These are phyloP conservation scores for Polypedilum pembai DNA, from an alignment of 1,140 invertebrate species.

Conservation along the genomic window DNA sequence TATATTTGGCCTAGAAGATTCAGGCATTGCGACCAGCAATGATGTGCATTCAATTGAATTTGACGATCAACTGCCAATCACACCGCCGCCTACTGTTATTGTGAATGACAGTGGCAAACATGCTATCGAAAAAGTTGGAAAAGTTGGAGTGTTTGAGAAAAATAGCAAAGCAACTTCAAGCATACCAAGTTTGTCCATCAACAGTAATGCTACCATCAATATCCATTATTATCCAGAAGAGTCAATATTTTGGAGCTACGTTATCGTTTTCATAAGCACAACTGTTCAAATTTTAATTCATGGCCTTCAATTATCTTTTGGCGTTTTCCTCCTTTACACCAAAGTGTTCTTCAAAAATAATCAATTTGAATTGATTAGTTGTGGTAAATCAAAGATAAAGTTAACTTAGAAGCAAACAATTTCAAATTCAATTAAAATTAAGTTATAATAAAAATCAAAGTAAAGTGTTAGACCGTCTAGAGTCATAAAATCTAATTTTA, in stretches of 20 bases:
- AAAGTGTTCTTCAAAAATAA: slow-evolving; percentile 45
- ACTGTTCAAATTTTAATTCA: slow-evolving; percentile 55
- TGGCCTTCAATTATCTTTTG: slow-evolving; percentile 53
- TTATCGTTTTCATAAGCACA: slow-evolving; percentile 53
- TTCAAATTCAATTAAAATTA: too few species aligned
- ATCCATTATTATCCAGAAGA: slow-evolving; percentile 63
- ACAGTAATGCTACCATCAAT: slow-evolving; percentile 21
- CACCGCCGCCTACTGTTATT: background rate
- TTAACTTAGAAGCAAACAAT: too few species aligned
- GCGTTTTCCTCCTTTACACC: slow-evolving; percentile 50
- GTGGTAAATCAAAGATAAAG: background rate
- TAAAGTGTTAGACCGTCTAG: too few species aligned
- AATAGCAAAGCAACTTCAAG: background rate
- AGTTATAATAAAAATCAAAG: too few species aligned
- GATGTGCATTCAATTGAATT: slow-evolving; percentile 20
- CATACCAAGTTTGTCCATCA: slow-evolving; percentile 9
- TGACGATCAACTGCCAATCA: slow-evolving; percentile 16
- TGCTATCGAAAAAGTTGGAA: background rate
- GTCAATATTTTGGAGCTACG: slow-evolving; percentile 62
- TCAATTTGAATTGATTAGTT: slow-evolving; percentile 48
- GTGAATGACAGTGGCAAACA: background rate
- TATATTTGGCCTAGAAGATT: slow-evolving; percentile 14
- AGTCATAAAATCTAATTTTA: too few species aligned
- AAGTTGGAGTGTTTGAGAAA: background rate
- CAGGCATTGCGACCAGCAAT: slow-evolving; percentile 11